phyloP scores from a whole-genome alignment of 2,797 vertebrate species.

The Anomalospiza imberbis region DNA sequence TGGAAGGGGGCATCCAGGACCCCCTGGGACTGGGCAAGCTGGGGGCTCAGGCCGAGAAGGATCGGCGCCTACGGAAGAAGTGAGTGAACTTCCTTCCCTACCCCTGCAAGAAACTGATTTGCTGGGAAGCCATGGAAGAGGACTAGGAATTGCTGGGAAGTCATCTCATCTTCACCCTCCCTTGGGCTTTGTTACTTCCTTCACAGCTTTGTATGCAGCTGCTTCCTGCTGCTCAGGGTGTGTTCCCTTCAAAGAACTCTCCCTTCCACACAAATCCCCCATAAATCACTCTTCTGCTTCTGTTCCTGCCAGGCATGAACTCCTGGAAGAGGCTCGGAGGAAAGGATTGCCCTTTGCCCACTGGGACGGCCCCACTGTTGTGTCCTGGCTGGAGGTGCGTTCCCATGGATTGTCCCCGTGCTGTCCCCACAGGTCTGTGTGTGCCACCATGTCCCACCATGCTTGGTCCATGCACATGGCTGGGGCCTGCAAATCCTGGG shows the following conservation, averaged over 20 bases:
- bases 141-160: neutral
- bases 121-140: neutral
- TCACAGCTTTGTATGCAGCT: neutral
- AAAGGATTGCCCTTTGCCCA: conserved; percentile 92
- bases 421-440: fast-evolving
- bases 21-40: conserved; percentile 89
- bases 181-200: neutral
- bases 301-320: conserved; percentile 83
- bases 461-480: fast-evolving
- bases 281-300: neutral
- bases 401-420: fast-evolving
- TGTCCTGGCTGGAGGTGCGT: conserved; percentile 93
- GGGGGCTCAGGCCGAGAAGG: conserved; percentile 93
- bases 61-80: conserved; percentile 94
- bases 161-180: neutral
- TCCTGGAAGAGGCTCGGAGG: conserved; percentile 92
- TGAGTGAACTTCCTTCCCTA: conserved; percentile 64
- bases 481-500: neutral
- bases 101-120: neutral
- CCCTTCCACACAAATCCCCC: neutral
- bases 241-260: neutral
- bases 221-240: neutral
- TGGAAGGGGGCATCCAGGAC: conserved; percentile 89
- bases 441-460: neutral
- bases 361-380: conserved; percentile 95